Conservation (phyloP, 2,888 invertebrate species). For the Elmis aenea region DNA sequence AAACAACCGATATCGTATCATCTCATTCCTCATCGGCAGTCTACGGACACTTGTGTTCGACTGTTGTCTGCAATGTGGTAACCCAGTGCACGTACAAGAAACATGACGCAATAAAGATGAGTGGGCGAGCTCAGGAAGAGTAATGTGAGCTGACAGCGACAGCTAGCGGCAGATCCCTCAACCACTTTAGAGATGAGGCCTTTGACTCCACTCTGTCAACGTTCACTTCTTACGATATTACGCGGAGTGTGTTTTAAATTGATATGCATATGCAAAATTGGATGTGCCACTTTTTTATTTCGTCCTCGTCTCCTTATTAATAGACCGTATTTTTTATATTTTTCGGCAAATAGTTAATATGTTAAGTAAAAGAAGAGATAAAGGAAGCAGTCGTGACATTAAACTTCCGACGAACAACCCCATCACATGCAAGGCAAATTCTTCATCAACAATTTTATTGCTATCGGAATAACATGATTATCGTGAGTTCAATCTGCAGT, state of each 20-base stretch:
- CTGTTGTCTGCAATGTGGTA: constrained; percentile 32
- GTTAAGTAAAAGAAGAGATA: too few species aligned
- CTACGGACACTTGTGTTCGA: constrained; percentile 30
- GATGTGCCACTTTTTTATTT: too few species aligned
- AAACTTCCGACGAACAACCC: too few species aligned
- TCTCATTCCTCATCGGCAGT: constrained; percentile 33
- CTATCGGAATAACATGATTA: too few species aligned
- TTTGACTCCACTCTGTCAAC: constrained; percentile 19
- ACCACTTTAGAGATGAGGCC: constrained; percentile 17
- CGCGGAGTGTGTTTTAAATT: constrained; percentile 5
- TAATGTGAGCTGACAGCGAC: constrained; percentile 28
- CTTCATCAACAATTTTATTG: too few species aligned
- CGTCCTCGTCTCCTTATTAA: too few species aligned
- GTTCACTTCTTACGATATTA: constrained; percentile 9
- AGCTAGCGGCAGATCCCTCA: constrained; percentile 25
- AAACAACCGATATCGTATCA: constrained; percentile 27
- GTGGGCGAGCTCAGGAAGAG: constrained; percentile 30
- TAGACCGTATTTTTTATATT: too few species aligned
- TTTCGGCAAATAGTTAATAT: too few species aligned
- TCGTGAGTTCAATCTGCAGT: too few species aligned
- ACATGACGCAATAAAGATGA: constrained; percentile 41
- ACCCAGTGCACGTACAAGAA: constrained; percentile 37
- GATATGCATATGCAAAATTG: constrained; percentile 6
- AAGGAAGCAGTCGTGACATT: too few species aligned
- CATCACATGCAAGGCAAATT: too few species aligned